Base-by-base conservation (phyloP, 2,888 invertebrate species). In the Platycheirus albimanus region DNA sequence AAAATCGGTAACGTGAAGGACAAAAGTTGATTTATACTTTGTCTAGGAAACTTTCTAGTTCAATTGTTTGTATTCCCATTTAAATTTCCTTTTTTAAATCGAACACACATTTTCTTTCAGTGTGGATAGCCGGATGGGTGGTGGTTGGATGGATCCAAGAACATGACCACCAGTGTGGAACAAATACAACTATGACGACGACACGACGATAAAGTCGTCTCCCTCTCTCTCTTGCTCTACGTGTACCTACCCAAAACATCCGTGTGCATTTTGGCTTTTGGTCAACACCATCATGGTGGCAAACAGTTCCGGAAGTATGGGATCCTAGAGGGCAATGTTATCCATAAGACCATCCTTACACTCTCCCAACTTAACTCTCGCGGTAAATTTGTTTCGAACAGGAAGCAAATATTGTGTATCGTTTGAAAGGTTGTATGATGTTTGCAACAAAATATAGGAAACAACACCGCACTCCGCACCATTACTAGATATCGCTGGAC, bases 251-350 rank as follows among this genome's bases (percentile, higher is more conserved):
- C 30, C 52, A n/a, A 17, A 24, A 67, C 61, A 66, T 52, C 30
- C 74, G 69, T 80, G 58, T 81, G 52, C 77, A 81, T 71, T 81
- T 71, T 77, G 77, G 81, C 71, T 81, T 81, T 66, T 77, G 81
- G 77, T 77, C 66, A 81, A 77, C 71, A 77, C 41, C 19, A 52
- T 43, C 19, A 52, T 43, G 52, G 66, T 66, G 51, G 64, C 70
- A 76, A 66, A 47, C 52, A 38, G 10, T 58, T 52, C 45, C 64
- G 24, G 33, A 54, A 49, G 70, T 51, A 30, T 43, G 43, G n/a
- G 30, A 8, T 7, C 24, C 3, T 33, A 8, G 30, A 8, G n/a
- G 51, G 19, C 28, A 8, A 41, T 28, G 58, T 58, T 72, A 38
- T 36, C 51, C 24, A 24, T 64, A 64, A 41, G 47, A n/a, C n/a